Conservation (phyloP, 2,888 invertebrate genomes). For the Napeogenes sylphis region DNA sequence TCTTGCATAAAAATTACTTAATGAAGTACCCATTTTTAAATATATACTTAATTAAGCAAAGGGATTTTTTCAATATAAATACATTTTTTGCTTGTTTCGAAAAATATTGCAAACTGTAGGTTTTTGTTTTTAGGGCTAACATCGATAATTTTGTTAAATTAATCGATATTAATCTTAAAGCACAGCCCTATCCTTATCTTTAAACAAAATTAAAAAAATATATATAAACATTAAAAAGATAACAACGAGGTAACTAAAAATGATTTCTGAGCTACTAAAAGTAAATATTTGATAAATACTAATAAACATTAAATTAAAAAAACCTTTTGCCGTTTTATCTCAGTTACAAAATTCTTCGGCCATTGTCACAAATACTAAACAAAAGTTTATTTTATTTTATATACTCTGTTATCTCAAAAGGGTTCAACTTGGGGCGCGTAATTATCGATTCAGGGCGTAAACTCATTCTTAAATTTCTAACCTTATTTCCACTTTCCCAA, state of each 20-base stretch:
- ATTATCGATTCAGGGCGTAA: conserved; percentile 57
- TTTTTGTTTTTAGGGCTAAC: too few species aligned
- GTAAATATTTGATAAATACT: not conserved
- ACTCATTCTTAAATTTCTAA: conserved; percentile 46
- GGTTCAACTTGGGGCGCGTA: conserved; percentile 42
- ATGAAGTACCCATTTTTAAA: not conserved
- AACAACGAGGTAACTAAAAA: too few species aligned
- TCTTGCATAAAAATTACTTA: not conserved
- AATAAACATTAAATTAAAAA: not conserved
- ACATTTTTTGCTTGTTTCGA: too few species aligned
- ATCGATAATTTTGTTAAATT: too few species aligned
- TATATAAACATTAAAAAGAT: too few species aligned
- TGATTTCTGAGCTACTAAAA: too few species aligned
- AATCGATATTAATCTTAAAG: too few species aligned
- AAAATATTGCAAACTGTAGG: too few species aligned
- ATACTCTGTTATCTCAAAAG: conserved; percentile 21
- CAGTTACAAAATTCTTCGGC: conserved; percentile 11
- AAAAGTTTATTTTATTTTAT: conserved; percentile 34
- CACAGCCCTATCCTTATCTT: too few species aligned
- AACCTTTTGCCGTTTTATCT: not conserved
- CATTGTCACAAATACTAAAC: conserved; percentile 31
- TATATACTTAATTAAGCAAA: too few species aligned
- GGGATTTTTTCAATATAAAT: too few species aligned
- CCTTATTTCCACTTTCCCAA: conserved; percentile 53
- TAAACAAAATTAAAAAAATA: too few species aligned